phyloP scores from a whole-genome alignment of 1,140 invertebrate species.

The Batillaria attramentaria region DNA sequence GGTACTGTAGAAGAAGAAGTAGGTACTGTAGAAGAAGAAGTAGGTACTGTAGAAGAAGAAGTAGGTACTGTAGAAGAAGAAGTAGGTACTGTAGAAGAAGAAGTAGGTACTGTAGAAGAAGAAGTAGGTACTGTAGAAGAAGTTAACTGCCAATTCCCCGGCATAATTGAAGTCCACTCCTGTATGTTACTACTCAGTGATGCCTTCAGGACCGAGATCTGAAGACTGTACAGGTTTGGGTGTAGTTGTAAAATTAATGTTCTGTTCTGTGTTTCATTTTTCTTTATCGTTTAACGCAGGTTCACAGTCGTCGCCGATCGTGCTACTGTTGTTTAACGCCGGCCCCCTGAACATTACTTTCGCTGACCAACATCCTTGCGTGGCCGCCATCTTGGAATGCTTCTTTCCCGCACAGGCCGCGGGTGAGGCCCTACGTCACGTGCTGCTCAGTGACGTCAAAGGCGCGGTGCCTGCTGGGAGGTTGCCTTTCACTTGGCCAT shows the following conservation, averaged over 20 bases:
- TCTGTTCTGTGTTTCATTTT: neutral
- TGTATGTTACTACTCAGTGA: too few relatives aligned
- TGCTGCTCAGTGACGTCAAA: slow-evolving; percentile 47
- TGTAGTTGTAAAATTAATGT: neutral
- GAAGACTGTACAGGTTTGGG: neutral
- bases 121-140: too few relatives aligned
- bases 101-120: too few relatives aligned
- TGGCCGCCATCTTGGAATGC: slow-evolving; percentile 63
- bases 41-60: too few relatives aligned
- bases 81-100: too few relatives aligned
- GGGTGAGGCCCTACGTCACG: slow-evolving; percentile 58
- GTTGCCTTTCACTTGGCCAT: slow-evolving; percentile 66
- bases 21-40: too few relatives aligned
- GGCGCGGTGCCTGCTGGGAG: too few relatives aligned
- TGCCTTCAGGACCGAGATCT: neutral
- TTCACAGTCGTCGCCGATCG: too few relatives aligned
- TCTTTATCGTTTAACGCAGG: neutral
- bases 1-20: too few relatives aligned
- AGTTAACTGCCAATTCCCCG: neutral
- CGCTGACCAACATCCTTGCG: slow-evolving; percentile 38
- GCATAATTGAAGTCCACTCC: too few relatives aligned
- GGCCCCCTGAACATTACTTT: slow-evolving; percentile 63
- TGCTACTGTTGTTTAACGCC: slow-evolving; percentile 65
- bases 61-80: too few relatives aligned
- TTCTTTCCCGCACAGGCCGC: slow-evolving; percentile 66